Conservation (phyloP, 2,113 vertebrate genomes). For the Pogonocichla stellata region DNA sequence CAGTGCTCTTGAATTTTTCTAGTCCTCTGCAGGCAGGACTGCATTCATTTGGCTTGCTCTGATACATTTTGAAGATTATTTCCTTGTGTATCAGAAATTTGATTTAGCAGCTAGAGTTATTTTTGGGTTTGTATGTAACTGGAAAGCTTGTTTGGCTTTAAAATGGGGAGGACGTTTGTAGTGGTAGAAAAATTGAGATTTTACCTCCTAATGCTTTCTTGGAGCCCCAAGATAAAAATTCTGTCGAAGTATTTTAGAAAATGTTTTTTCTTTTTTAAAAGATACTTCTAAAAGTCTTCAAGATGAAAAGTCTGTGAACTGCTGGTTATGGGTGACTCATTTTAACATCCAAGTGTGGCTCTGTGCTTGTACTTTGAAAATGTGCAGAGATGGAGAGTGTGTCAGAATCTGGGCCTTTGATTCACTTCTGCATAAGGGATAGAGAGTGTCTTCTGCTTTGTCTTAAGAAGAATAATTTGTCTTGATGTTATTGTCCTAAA, state of each 20-base stretch:
- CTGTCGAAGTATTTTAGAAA: background rate
- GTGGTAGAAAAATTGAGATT: background rate
- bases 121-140: background rate
- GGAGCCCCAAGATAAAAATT: background rate
- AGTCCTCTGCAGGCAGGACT: background rate
- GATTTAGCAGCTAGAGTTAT: background rate
- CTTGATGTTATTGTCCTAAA: background rate
- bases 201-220: background rate
- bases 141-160: background rate
- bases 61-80: background rate
- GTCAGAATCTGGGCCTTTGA: background rate
- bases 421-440: background rate
- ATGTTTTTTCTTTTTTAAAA: background rate
- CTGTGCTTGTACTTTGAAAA: background rate
- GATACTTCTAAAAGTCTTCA: background rate
- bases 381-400: background rate
- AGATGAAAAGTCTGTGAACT: slow-evolving; percentile 6
- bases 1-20: background rate
- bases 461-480: background rate
- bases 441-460: background rate
- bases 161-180: background rate
- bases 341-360: background rate
- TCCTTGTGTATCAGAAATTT: background rate
- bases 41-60: background rate
- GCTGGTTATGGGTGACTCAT: background rate